A percentile compares a stretch with the other conserved stretches of the same genome.
Evolutionary conservation across 2,113 vertebrate species (phyloP).

Genomic region (Tenrec ecaudatus): DNA sequence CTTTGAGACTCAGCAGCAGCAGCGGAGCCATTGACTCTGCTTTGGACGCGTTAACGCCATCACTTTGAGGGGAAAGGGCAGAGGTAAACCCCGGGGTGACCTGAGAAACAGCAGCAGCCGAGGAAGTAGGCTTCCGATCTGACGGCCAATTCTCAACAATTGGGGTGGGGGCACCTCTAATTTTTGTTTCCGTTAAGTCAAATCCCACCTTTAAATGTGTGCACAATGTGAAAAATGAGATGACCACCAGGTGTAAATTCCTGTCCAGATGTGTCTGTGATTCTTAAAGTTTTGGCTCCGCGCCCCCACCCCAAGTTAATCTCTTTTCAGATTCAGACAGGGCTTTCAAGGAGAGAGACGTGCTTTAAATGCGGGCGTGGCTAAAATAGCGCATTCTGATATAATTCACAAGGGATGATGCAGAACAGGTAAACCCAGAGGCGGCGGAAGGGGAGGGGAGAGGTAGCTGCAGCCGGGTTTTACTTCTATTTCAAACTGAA

Average conservation of each 20-base stretch:
- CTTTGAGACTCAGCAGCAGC: neutral
- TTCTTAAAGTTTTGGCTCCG: neutral
- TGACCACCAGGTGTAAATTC: neutral
- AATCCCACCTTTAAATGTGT: neutral
- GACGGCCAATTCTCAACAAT: neutral
- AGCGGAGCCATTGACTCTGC: neutral
- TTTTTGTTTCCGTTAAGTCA: conserved; percentile 20
- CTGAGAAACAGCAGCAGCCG: no score
- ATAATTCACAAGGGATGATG: neutral
- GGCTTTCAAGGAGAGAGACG: neutral
- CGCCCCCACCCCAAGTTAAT: neutral
- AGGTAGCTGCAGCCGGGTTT: neutral
- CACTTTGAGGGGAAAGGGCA: neutral
- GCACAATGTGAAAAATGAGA: neutral
- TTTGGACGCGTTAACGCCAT: neutral
- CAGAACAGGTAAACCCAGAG: neutral
- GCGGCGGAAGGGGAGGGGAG: neutral
- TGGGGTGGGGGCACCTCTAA: neutral
- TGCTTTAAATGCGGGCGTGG: conserved; percentile 33
- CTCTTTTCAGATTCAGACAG: neutral
- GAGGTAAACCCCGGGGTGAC: neutral
- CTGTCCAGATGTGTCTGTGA: neutral
- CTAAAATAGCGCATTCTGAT: conserved; percentile 7
- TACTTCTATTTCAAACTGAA: neutral
- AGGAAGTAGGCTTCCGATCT: neutral